Conservation (phyloP, 2,797 vertebrate genomes). For the Chromobotia macracanthus region DNA sequence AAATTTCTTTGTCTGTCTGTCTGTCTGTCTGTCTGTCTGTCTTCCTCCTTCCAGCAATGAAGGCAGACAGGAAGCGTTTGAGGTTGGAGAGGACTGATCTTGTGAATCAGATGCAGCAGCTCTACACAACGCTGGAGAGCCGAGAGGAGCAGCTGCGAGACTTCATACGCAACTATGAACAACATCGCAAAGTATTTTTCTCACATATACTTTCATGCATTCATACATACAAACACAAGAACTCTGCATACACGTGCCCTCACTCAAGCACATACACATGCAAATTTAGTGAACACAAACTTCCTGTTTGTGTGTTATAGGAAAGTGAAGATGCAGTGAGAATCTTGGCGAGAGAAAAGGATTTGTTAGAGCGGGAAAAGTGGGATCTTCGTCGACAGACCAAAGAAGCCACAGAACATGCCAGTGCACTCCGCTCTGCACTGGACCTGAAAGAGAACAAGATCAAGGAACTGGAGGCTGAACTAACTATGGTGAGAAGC, state of each 20-base stretch:
- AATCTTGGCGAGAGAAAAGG: constrained; percentile 94
- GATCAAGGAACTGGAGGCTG: constrained; percentile 98
- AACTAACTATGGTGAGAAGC: constrained; percentile 93
- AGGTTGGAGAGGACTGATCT: constrained; percentile 94
- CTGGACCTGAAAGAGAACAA: constrained; percentile 97
- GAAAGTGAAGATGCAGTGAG: constrained; percentile 98
- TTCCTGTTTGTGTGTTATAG: constrained; percentile 69
- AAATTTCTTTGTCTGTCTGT: not conserved
- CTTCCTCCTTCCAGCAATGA: constrained; percentile 85
- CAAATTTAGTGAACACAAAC: not conserved
- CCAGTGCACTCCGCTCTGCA: constrained; percentile 88
- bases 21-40: not conserved
- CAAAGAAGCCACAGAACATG: constrained; percentile 96
- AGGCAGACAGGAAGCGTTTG: constrained; percentile 93
- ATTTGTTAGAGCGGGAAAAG: constrained; percentile 94
- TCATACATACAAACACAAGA: constrained; percentile 7
- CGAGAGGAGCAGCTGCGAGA: constrained; percentile 95
- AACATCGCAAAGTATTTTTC: constrained; percentile 89
- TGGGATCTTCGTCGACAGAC: constrained; percentile 95
- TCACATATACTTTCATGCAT: not conserved
- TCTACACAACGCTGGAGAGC: constrained; percentile 95
- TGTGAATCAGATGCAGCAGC: constrained; percentile 98
- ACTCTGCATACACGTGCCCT: not conserved
- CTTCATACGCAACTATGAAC: constrained; percentile 97
- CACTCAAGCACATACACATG: constrained; percentile 6